phyloP scores from a whole-genome alignment of 2,888 invertebrate genomes.

The Scrobipalpa costella region DNA sequence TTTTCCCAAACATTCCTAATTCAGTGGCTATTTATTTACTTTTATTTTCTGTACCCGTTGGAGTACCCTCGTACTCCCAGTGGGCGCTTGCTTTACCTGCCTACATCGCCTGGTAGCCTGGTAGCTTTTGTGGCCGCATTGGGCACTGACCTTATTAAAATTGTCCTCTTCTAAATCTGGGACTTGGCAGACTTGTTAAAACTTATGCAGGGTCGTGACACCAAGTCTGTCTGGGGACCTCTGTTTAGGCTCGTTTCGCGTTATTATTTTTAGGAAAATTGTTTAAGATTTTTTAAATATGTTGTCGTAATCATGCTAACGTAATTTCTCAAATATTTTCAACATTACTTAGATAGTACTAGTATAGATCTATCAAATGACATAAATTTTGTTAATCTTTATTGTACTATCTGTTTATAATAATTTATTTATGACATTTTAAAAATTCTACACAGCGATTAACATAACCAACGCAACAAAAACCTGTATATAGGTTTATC shows the following conservation, averaged over 20 bases:
- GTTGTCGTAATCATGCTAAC: no score
- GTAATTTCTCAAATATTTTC: no score
- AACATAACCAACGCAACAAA: no score
- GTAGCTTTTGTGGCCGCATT: constrained; percentile 14
- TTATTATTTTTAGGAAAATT: neutral
- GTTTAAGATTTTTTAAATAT: no score
- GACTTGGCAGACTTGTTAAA: constrained; percentile 1
- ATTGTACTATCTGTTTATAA: no score
- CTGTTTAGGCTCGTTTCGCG: neutral
- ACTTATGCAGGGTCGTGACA: constrained; percentile 1
- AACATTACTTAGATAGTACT: no score
- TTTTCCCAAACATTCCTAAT: neutral
- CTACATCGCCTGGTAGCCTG: no score
- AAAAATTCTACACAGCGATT: no score
- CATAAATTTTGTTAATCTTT: no score
- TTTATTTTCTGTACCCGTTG: neutral
- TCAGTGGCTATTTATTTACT: constrained; percentile 7
- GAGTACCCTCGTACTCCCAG: constrained; percentile 3
- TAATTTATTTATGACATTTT: no score
- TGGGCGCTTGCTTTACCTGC: constrained; percentile 7
- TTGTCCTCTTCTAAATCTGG: neutral
- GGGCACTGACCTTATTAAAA: constrained; percentile 14
- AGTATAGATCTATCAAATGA: no score
- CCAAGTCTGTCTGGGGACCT: neutral
- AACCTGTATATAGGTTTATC: no score